Evolutionary conservation across 1,140 invertebrate genomes (phyloP), one percentile per base, ranked within the genome.

Genomic region (Hycleus phaleratus): DNA sequence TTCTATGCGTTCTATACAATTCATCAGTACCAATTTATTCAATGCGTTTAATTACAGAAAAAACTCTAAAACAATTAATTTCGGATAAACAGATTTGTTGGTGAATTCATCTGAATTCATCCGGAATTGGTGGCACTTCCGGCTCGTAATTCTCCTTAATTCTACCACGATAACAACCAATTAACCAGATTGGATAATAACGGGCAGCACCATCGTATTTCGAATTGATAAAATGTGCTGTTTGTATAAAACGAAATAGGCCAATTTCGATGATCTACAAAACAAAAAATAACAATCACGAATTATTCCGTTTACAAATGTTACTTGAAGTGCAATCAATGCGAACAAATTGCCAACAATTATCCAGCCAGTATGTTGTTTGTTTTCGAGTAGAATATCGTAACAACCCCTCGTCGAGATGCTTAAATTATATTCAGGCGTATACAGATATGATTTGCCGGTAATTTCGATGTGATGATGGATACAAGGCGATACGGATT

Each of bases 1-100:
- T 88, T 60, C 78, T 87, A 51, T 87, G 85, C 64, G 80, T 83
- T 5, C 69, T 90, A 1, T 88, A 85, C 69, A 77, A 80, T 11
- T 81, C 85, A 9, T 73, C 79, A 7, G 77, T 88, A 4, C 85
- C 85, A 44, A 83, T 79, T 46, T 79, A 83, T 64, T 83, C 85
- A 11, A 86, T 86, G 79, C 76, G 77, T 67, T 59, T 78, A 11
- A 75, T 81, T 46, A 78, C 78, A 18, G 71, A 77, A 62, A 78
- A 74, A 65, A 80, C 75, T 39, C 63, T 81, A 26, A 80, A 77
- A 71, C 65, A 70, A 38, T 69, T 82, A 12, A 66, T 77, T 49
- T 58, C 66, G n/a, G 79, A 81, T 62, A 81, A 80, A 59, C 75
- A 77, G 66, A 58, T 75, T 12, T 79, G 73, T 67, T 81, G 79